phyloP scores from a whole-genome alignment of 2,113 vertebrate genomes.

The Eulemur macaco region DNA sequence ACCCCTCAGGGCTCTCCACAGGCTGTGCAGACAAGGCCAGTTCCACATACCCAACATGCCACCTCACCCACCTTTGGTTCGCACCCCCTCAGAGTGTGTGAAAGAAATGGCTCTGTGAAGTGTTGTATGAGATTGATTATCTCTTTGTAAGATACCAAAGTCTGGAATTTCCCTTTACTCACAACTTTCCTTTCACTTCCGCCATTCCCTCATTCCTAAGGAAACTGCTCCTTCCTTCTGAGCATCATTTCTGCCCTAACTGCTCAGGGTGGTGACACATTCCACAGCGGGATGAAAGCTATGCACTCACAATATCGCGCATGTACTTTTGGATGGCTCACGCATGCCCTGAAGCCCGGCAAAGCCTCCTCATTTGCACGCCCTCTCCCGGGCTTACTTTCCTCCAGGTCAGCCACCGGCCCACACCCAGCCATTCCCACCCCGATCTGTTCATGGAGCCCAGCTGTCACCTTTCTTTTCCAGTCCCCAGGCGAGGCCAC shows the following conservation, averaged over 20 bases:
- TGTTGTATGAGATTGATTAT: rapidly evolving
- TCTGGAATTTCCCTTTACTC: too few species aligned
- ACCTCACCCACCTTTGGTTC: rapidly evolving
- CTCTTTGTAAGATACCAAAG: too few species aligned
- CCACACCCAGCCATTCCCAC: rapidly evolving
- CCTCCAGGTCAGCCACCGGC: too few species aligned
- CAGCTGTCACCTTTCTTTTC: not conserved
- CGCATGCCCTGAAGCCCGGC: not conserved
- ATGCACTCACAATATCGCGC: rapidly evolving
- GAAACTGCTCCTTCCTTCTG: too few species aligned
- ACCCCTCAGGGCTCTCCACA: rapidly evolving
- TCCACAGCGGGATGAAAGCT: rapidly evolving
- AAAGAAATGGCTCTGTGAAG: not conserved
- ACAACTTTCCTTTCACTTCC: not conserved
- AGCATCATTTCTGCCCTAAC: rapidly evolving
- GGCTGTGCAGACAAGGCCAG: rapidly evolving
- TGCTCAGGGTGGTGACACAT: not conserved
- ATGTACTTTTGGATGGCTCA: rapidly evolving
- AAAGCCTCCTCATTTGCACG: rapidly evolving
- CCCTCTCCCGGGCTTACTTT: not conserved
- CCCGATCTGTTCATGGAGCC: too few species aligned
- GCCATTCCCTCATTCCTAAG: not conserved
- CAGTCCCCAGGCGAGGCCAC: rapidly evolving
- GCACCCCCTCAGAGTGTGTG: rapidly evolving
- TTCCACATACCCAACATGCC: rapidly evolving